Evolutionary conservation across 2,113 vertebrate genomes (phyloP).

Genomic region (Gopherus flavomarginatus): DNA sequence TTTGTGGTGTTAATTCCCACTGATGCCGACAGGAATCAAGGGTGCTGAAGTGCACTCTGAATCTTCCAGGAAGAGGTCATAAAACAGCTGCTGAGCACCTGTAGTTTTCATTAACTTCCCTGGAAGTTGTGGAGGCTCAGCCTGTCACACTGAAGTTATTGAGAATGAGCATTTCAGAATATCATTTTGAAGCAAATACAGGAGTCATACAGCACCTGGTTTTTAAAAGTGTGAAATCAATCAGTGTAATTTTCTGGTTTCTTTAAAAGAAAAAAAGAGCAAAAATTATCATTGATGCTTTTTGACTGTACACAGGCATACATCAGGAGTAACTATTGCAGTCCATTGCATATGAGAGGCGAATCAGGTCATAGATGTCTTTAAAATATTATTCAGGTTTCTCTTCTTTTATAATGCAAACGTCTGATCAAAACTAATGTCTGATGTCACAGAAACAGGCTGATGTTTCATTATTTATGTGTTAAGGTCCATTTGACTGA

Average conservation of each 20-base stretch:
- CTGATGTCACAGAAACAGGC: not conserved
- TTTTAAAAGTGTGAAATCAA: not conserved
- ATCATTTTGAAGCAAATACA: not conserved
- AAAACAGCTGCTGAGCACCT: not conserved
- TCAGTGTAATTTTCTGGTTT: not conserved
- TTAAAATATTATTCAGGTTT: not conserved
- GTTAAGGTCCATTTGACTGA: not conserved
- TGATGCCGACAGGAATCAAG: too few relatives aligned
- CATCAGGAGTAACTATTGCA: not conserved
- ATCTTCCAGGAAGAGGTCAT: not conserved
- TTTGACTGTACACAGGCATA: not conserved
- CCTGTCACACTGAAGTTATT: too few relatives aligned
- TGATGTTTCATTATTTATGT: rapidly evolving
- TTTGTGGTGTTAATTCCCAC: not conserved
- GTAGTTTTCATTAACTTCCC: not conserved
- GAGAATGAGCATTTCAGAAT: not conserved
- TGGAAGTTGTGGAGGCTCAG: not conserved
- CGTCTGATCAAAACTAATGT: not conserved
- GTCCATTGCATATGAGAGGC: not conserved
- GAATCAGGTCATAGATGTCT: not conserved
- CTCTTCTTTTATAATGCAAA: not conserved
- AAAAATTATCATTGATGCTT: not conserved
- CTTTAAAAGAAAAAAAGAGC: not conserved
- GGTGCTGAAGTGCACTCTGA: not conserved
- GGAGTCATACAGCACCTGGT: not conserved